These are phyloP conservation scores for Tonatia bakeri DNA, from an alignment of 2,113 vertebrate species.

Conservation along the genomic window DNA sequence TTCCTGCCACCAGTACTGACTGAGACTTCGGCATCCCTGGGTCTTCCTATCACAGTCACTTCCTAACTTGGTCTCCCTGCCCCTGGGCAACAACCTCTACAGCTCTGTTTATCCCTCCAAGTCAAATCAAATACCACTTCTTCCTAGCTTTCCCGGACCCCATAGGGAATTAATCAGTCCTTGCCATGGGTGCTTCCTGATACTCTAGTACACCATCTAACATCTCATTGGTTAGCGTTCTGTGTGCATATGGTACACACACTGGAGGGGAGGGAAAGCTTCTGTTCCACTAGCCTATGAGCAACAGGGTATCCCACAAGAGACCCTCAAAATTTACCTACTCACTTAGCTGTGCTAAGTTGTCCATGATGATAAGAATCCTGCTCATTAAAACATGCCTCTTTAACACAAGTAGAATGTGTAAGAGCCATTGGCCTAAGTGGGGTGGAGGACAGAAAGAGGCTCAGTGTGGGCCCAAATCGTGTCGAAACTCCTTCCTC, in stretches of 20 bases:
- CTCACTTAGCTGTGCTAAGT: background rate
- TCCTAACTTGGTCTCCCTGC: background rate
- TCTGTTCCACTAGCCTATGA: background rate
- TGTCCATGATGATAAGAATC: background rate
- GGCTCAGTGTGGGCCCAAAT: background rate
- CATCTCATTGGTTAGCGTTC: background rate
- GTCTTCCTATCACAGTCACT: background rate
- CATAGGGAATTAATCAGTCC: background rate
- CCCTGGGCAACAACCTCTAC: background rate
- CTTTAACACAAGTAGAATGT: background rate
- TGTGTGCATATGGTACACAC: background rate
- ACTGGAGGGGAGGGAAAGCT: background rate
- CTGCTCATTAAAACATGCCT: background rate
- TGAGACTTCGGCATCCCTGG: background rate
- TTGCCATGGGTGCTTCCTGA: too few relatives aligned
- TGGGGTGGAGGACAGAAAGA: background rate
- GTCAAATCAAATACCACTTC: background rate
- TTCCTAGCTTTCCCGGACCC: background rate
- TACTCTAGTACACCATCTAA: background rate
- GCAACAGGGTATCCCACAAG: background rate
- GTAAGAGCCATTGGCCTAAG: background rate
- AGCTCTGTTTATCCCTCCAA: background rate
- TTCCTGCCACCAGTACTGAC: background rate
- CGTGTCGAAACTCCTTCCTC: constrained; percentile 24
- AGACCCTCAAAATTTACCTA: background rate